phyloP scores from a whole-genome alignment of 2,888 invertebrate species.

The Macroteleia sp. region DNA sequence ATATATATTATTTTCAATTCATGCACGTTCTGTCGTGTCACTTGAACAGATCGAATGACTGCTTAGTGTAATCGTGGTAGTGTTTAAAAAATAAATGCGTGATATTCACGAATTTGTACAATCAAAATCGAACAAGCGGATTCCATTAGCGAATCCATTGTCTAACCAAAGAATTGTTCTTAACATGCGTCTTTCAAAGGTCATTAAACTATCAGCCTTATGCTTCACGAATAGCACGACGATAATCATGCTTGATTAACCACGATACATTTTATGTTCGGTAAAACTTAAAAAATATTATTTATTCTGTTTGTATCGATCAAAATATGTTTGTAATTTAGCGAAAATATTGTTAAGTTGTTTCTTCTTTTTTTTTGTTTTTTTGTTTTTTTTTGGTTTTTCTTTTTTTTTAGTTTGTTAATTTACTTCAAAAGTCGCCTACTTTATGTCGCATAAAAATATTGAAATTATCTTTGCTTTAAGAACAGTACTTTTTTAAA shows the following conservation, averaged over 20 bases:
- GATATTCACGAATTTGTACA: slow-evolving; percentile 50
- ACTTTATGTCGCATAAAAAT: slow-evolving; percentile 49
- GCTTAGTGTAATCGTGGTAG: slow-evolving; percentile 50
- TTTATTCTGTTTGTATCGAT: slow-evolving; percentile 42
- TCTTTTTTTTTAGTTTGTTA: too few species aligned
- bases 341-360: slow-evolving; percentile 53
- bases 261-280: slow-evolving; percentile 59
- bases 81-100: slow-evolving; percentile 43
- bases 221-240: slow-evolving; percentile 52
- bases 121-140: slow-evolving; percentile 59
- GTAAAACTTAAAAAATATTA: slow-evolving; percentile 60
- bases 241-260: slow-evolving; percentile 42
- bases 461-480: slow-evolving; percentile 41
- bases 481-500: slow-evolving; percentile 33
- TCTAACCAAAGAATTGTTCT: slow-evolving; percentile 30
- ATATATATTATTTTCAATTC: slow-evolving; percentile 21
- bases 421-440: slow-evolving; percentile 21
- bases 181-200: slow-evolving; percentile 46
- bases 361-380: neutral
- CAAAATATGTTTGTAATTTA: slow-evolving; percentile 51
- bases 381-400: too few species aligned
- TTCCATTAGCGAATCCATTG: slow-evolving; percentile 39
- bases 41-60: slow-evolving; percentile 34
- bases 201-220: slow-evolving; percentile 64
- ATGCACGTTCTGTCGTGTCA: slow-evolving; percentile 21